Evolutionary conservation across 2,888 invertebrate species (phyloP).

Genomic region (Iphiclides podalirius): DNA sequence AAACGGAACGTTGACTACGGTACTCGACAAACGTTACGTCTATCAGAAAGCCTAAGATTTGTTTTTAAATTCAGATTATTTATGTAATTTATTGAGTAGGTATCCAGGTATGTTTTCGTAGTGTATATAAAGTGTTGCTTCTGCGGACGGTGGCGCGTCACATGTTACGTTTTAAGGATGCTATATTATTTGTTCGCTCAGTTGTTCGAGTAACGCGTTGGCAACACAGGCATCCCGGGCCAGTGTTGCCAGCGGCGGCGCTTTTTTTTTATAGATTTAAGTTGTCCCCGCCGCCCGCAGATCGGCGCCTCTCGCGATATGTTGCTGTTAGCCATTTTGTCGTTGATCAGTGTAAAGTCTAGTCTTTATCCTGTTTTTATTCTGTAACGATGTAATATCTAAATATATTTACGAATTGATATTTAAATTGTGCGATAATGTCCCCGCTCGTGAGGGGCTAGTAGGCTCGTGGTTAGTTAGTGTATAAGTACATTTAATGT

Average conservation of each 20-base stretch:
- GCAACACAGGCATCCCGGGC: constrained; percentile 25
- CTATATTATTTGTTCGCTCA: constrained; percentile 43
- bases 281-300: constrained; percentile 38
- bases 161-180: constrained; percentile 43
- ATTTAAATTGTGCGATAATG: constrained; percentile 72
- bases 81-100: constrained; percentile 78
- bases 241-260: constrained; percentile 29
- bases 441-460: constrained; percentile 48
- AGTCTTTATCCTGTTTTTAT: constrained; percentile 79
- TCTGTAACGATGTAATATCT: constrained; percentile 70
- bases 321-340: constrained; percentile 72
- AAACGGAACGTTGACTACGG: constrained; percentile 37
- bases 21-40: constrained; percentile 52
- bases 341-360: constrained; percentile 80
- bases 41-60: constrained; percentile 74
- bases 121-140: constrained; percentile 44
- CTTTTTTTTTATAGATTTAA: constrained; percentile 29
- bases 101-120: constrained; percentile 57
- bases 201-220: constrained; percentile 38
- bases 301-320: constrained; percentile 53
- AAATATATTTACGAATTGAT: constrained; percentile 76
- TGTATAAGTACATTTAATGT: constrained; percentile 74
- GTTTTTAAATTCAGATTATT: constrained; percentile 77
- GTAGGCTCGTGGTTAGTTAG: constrained; percentile 77
- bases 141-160: constrained; percentile 45